Evolutionary conservation across 2,888 invertebrate species (phyloP).

Genomic region (Phrixothrix hirtus): DNA sequence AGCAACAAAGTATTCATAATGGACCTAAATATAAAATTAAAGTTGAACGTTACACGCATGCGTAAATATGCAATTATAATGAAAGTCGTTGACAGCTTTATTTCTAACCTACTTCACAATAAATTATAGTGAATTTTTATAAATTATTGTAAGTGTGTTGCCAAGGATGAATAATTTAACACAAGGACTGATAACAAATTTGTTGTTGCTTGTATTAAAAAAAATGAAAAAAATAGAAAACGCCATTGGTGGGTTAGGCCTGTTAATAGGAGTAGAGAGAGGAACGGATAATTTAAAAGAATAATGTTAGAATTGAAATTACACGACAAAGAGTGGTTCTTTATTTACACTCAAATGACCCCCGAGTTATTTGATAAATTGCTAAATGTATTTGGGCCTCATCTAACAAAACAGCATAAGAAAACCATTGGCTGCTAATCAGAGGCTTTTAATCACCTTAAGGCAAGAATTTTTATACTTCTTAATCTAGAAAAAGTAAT

Average conservation of each 20-base stretch:
- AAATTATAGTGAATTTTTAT: too few relatives aligned
- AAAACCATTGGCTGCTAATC: not conserved
- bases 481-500: too few relatives aligned
- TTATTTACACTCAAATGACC: slow-evolving; percentile 5
- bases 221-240: not conserved
- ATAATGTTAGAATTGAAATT: slow-evolving; percentile 24
- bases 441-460: slow-evolving; percentile 36
- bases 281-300: slow-evolving; percentile 31
- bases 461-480: slow-evolving; percentile 33
- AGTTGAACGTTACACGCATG: too few relatives aligned
- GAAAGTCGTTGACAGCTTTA: too few relatives aligned
- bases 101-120: too few relatives aligned
- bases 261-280: slow-evolving; percentile 25
- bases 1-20: too few relatives aligned
- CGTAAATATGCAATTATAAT: too few relatives aligned
- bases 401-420: slow-evolving; percentile 1
- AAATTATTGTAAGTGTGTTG: too few relatives aligned
- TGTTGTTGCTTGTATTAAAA: not conserved
- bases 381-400: not conserved
- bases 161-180: too few relatives aligned
- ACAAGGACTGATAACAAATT: too few relatives aligned
- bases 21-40: too few relatives aligned
- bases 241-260: slow-evolving; percentile 29
- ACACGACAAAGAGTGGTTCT: slow-evolving; percentile 8
- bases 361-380: not conserved